Evolutionary conservation across 2,888 invertebrate genomes (phyloP), one percentile per base, ranked within the genome.

Genomic region (Plebejus anna): DNA sequence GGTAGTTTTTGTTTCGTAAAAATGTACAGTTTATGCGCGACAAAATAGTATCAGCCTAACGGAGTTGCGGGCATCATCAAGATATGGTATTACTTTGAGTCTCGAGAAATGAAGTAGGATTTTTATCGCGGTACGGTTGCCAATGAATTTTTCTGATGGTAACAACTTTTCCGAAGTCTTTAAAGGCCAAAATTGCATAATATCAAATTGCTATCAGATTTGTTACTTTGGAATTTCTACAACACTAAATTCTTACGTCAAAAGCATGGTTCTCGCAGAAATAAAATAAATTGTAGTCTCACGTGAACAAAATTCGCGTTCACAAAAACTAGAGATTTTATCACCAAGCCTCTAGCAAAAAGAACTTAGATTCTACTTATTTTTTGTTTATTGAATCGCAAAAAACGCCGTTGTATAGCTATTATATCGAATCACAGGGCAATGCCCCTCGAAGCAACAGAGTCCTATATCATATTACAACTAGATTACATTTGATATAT

Each of bases 401-500:
- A 66, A 66, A 66, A 66, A 36, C 66, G 36, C 66, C 32, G 66
- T 36, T 36, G 66, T 28, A 4, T 61, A 61, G 61, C 66, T 66
- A 36, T 36, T 32, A 13, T 32, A 66, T 36, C 36, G 13, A 32
- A 66, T 32, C 32, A 13, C 66, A 36, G 66, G 32, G 66, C 66
- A 66, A 36, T 32, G 66, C 32, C 66, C 61, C 32, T 28, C 5
- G 61, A 28, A 61, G 66, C 13, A 16, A 66, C 4, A 66, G 32
- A 4, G 66, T 32, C 13, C 36, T 32, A 66, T 66, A 66, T 66
- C 32, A 66, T 16, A 5, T 66, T 66, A 32, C 66, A 66, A 32
- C 66, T 66, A 66, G 66, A 66, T 66, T 32, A 32, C 66, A 66
- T 66, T 66, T 66, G 66, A 66, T 61, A 61, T 61, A 6, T n/a